Conservation (phyloP, 2,113 vertebrate genomes). For the Plecotus auritus region DNA sequence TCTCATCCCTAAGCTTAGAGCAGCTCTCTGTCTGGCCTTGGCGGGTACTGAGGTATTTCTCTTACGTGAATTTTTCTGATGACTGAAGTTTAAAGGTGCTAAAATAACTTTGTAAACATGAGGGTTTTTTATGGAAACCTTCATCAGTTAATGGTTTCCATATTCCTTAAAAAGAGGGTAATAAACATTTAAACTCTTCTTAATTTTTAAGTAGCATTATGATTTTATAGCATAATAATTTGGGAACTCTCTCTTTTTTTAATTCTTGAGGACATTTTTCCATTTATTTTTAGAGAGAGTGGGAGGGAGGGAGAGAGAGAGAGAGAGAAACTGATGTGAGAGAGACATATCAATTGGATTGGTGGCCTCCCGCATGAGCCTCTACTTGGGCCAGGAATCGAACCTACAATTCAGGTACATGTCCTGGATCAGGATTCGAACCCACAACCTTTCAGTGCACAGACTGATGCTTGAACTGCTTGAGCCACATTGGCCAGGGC, state of each 20-base stretch:
- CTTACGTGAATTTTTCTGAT: conserved; percentile 17
- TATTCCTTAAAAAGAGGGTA: background rate
- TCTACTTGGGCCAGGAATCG: too few species aligned
- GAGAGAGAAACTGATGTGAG: too few species aligned
- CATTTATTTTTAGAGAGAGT: too few species aligned
- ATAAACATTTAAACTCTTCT: background rate
- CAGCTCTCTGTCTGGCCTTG: conserved; percentile 53
- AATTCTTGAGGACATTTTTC: too few species aligned
- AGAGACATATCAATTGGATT: too few species aligned
- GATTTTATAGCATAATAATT: background rate
- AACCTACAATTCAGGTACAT: too few species aligned
- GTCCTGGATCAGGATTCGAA: too few species aligned
- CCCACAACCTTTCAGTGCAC: too few species aligned
- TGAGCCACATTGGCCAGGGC: too few species aligned
- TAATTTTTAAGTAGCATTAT: background rate
- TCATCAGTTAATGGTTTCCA: background rate
- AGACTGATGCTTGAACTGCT: too few species aligned
- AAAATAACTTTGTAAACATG: background rate
- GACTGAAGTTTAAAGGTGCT: conserved; percentile 4
- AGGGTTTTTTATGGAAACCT: background rate
- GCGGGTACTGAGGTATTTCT: conserved; percentile 59
- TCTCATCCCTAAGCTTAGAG: conserved; percentile 58
- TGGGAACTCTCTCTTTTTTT: background rate
- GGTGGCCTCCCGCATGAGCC: too few species aligned
- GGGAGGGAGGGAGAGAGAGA: too few species aligned